Conservation (phyloP, 2,888 invertebrate species). For the Tethea ocularis region DNA sequence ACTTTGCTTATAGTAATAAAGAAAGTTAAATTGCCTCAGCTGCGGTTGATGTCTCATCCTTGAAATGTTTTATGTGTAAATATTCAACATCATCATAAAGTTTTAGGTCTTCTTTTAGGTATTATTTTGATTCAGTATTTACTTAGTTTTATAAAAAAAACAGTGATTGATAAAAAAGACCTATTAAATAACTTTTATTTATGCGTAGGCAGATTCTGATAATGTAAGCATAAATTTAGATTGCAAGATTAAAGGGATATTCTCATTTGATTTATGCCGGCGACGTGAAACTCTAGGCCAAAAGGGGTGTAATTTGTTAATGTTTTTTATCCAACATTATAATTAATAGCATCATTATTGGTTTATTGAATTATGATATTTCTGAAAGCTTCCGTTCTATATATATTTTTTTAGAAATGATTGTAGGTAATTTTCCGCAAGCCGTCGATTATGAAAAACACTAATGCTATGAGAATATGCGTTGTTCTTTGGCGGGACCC, state of each 20-base stretch:
- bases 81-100: not conserved
- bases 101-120: no score
- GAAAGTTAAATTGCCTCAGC: slow-evolving; percentile 16
- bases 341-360: not conserved
- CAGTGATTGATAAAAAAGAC: not conserved
- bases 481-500: no score
- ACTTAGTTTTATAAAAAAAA: not conserved
- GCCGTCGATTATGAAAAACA: no score
- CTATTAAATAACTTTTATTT: not conserved
- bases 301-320: not conserved
- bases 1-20: slow-evolving; percentile 25
- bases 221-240: not conserved
- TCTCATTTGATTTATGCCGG: not conserved
- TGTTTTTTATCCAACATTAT: not conserved
- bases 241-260: not conserved
- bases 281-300: not conserved
- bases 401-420: no score
- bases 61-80: not conserved
- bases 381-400: no score
- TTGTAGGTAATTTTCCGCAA: no score
- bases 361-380: not conserved
- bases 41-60: not conserved
- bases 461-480: no score
- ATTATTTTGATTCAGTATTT: no score
- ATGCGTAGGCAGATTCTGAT: not conserved